Conservation (phyloP, 92 coral and sea anemone species). For the Zoanthus sociatus region DNA sequence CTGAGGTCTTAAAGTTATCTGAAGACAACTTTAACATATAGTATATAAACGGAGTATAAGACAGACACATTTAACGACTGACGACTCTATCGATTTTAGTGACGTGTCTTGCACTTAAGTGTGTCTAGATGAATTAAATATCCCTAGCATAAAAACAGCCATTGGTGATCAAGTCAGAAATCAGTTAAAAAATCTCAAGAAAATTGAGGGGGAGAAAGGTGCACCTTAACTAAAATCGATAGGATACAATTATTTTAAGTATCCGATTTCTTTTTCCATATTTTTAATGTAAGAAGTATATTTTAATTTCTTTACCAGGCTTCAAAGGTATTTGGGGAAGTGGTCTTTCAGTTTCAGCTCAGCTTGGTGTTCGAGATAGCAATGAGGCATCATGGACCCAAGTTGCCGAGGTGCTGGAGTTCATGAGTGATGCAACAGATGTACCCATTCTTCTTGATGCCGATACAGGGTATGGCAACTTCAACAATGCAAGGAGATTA, state of each 20-base stretch:
- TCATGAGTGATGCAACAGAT: constrained; percentile 98
- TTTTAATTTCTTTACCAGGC: constrained; percentile 56
- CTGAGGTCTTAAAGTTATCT: too few species aligned
- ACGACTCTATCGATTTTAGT: too few species aligned
- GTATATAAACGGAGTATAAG: too few species aligned
- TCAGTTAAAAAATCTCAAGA: too few species aligned
- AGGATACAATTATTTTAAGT: not conserved
- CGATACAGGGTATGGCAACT: constrained; percentile 99
- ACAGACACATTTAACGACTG: too few species aligned
- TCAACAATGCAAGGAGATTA: constrained; percentile 96
- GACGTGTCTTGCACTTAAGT: too few species aligned
- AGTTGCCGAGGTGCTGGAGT: constrained; percentile 94
- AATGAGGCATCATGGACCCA: constrained; percentile 99
- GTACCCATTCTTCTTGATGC: constrained; percentile 97
- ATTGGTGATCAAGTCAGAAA: too few species aligned
- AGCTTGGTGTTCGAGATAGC: constrained; percentile 97
- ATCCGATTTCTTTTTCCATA: not conserved
- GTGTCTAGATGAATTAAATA: too few species aligned
- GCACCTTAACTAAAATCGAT: too few species aligned
- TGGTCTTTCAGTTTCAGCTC: constrained; percentile 97
- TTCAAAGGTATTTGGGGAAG: constrained; percentile 99
- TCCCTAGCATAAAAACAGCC: too few species aligned
- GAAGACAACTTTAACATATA: too few species aligned
- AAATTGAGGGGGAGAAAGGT: too few species aligned
- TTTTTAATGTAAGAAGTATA: not conserved